Percentiles rank a stretch among this genome's conserved stretches.
Evolutionary conservation across 2,888 invertebrate genomes (phyloP).

Genomic region (Ormyrus thymus): DNA sequence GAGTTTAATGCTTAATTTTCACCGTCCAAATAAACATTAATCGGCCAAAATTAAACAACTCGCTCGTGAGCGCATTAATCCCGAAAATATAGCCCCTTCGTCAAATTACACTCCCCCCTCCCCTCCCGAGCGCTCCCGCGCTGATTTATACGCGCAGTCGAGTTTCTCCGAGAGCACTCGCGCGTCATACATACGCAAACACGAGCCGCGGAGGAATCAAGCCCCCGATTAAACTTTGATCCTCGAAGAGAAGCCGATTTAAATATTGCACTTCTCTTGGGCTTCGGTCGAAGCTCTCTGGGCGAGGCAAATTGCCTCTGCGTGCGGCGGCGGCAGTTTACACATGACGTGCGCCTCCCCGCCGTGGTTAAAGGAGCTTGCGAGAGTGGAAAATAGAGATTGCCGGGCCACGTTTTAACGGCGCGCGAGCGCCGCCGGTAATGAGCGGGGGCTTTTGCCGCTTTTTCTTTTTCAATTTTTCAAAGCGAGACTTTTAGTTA

Average conservation of each 20-base stretch:
- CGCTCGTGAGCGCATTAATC: conserved; percentile 8
- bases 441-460: no score
- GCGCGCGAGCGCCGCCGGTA: no score
- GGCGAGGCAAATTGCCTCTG: conserved; percentile 36
- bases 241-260: conserved; percentile 5
- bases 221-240: conserved; percentile 15
- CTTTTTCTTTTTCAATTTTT: no score
- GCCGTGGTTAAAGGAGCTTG: background rate
- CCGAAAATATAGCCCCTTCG: conserved; percentile 24
- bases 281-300: background rate
- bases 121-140: background rate
- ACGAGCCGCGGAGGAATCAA: background rate
- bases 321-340: no score
- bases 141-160: conserved; percentile 7
- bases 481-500: background rate
- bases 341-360: no score
- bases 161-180: background rate
- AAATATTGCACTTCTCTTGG: conserved; percentile 16
- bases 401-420: background rate
- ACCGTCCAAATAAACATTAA: conserved; percentile 29
- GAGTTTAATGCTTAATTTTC: conserved; percentile 20
- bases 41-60: conserved; percentile 14
- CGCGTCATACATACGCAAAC: background rate
- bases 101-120: conserved; percentile 4
- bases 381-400: conserved; percentile 42